Conservation (phyloP, 2,797 vertebrate species). For the Heliangelus exortis region DNA sequence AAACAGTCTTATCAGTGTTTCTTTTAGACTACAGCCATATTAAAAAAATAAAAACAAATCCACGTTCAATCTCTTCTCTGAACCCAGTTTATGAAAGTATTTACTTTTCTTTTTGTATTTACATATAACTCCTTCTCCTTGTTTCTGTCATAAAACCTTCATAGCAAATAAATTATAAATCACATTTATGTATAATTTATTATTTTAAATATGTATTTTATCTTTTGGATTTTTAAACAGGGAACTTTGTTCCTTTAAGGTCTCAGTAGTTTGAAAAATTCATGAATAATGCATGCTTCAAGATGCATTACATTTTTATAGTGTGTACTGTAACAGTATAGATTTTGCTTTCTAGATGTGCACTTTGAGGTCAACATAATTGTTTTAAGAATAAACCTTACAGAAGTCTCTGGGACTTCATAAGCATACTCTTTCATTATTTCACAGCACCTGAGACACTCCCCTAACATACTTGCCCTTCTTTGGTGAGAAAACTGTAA, state of each 20-base stretch:
- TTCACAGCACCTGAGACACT: constrained; percentile 45
- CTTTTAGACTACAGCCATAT: background rate
- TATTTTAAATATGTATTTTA: constrained; percentile 84
- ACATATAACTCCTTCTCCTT: constrained; percentile 83
- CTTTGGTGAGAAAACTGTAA: constrained; percentile 12
- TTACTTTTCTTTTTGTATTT: constrained; percentile 84
- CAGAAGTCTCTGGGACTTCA: constrained; percentile 64
- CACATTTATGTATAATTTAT: constrained; percentile 86
- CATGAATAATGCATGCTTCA: constrained; percentile 77
- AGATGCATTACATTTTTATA: constrained; percentile 78
- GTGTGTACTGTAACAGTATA: constrained; percentile 67
- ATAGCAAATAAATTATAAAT: constrained; percentile 90
- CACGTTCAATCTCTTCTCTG: constrained; percentile 29
- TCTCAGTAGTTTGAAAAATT: constrained; percentile 74
- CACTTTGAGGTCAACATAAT: constrained; percentile 65
- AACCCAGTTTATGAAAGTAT: constrained; percentile 81
- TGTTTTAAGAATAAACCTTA: constrained; percentile 69
- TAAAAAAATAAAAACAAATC: background rate
- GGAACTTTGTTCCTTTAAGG: constrained; percentile 71
- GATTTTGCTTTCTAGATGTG: constrained; percentile 69
- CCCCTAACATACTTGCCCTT: background rate
- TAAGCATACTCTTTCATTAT: constrained; percentile 64
- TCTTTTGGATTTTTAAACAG: constrained; percentile 74
- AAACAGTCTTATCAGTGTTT: background rate
- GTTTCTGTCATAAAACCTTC: constrained; percentile 92